phyloP scores from a whole-genome alignment of 2,113 vertebrate genomes.

The Varanus salvator region DNA sequence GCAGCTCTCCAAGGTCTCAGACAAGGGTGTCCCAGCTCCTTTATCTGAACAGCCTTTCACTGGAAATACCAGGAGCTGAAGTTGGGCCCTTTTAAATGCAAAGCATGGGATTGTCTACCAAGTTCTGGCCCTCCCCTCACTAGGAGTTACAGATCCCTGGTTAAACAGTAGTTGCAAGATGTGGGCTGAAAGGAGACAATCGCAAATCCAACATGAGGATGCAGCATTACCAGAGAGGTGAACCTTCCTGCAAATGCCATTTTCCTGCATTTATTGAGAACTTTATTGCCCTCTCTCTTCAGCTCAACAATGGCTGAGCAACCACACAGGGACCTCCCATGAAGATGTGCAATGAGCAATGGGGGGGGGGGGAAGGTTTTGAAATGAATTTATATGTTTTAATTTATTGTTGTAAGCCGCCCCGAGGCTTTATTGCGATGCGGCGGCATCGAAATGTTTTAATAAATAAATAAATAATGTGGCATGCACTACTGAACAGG shows the following conservation, averaged over 20 bases:
- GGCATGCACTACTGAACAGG: not conserved
- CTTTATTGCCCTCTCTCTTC: not conserved
- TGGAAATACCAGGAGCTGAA: not conserved
- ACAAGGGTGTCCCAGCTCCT: not conserved
- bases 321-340: not conserved
- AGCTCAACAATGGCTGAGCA: not conserved
- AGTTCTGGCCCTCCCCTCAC: not conserved
- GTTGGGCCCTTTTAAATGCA: not conserved
- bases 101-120: not conserved
- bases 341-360: not conserved
- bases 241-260: no score
- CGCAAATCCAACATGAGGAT: not conserved
- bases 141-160: not conserved
- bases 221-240: not conserved
- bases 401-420: no score
- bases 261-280: not conserved
- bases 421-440: no score
- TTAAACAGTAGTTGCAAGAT: not conserved
- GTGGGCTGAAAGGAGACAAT: not conserved
- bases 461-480: no score
- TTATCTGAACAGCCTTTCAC: not conserved
- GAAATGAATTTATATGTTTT: no score
- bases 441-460: no score
- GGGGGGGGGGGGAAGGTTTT: no score
- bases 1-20: not conserved